These are phyloP conservation scores for Chalcosyrphus nemorum DNA, from an alignment of 2,888 invertebrate species.

Conservation along the genomic window DNA sequence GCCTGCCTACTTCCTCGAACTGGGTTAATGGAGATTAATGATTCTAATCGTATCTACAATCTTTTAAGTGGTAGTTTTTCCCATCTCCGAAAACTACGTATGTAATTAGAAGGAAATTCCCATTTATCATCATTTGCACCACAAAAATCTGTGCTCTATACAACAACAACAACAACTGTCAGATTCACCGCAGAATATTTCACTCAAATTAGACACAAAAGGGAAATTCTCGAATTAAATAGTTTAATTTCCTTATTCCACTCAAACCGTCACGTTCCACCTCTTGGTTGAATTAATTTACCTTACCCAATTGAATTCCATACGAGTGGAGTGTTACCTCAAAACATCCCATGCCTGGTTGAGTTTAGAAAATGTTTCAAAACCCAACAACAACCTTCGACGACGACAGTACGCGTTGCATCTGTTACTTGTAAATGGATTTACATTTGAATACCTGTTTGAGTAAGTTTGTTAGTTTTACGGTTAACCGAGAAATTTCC, in stretches of 20 bases:
- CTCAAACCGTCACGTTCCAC: neutral
- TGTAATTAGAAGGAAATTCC: neutral
- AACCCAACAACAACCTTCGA: neutral
- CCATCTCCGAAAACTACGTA: neutral
- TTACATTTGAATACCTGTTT: neutral
- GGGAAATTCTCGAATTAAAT: conserved; percentile 1
- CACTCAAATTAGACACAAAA: conserved; percentile 15
- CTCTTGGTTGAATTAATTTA: conserved; percentile 16
- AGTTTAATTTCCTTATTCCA: conserved; percentile 4
- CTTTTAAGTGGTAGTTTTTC: neutral
- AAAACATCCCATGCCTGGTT: neutral
- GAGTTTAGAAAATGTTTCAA: neutral
- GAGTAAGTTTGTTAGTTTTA: conserved; percentile 1
- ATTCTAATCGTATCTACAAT: neutral
- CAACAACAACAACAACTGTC: neutral
- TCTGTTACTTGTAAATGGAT: neutral
- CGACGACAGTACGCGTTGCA: neutral
- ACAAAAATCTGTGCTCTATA: neutral
- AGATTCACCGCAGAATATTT: conserved; percentile 7
- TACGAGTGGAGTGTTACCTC: neutral
- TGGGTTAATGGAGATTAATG: neutral
- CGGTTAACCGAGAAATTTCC: conserved; percentile 17
- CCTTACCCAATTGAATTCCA: conserved; percentile 32
- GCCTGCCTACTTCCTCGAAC: neutral
- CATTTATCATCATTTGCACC: conserved; percentile 30